A percentile compares a stretch with the other conserved stretches of the same genome.
Evolutionary conservation across 2,888 invertebrate species (phyloP).

Genomic region (Oeneis ivallda): DNA sequence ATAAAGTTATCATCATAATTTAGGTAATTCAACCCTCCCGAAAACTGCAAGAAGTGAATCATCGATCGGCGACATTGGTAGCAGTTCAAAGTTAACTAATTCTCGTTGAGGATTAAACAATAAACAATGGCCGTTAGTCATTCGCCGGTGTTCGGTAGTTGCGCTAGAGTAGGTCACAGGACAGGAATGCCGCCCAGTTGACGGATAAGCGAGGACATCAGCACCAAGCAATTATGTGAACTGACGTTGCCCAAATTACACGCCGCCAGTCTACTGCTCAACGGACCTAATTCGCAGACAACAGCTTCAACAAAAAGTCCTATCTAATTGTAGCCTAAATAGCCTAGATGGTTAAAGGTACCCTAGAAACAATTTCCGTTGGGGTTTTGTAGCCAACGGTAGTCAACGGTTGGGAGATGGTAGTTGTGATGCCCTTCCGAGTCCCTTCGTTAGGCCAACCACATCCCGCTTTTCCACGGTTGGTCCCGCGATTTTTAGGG

Average conservation of each 20-base stretch:
- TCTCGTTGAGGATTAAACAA: constrained; percentile 42
- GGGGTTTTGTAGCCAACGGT: too few species aligned
- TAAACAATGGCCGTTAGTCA: constrained; percentile 55
- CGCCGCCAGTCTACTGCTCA: constrained; percentile 9
- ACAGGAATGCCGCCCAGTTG: constrained; percentile 75
- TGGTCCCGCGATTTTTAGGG: too few species aligned
- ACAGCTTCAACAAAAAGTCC: neutral
- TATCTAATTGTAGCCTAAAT: neutral
- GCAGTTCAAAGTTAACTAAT: constrained; percentile 11
- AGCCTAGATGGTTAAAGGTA: neutral
- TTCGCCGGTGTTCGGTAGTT: constrained; percentile 48
- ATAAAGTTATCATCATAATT: too few species aligned
- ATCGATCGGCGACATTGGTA: neutral
- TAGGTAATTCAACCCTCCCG: too few species aligned
- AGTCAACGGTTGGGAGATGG: too few species aligned
- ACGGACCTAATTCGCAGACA: neutral
- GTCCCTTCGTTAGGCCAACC: too few species aligned
- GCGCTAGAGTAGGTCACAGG: constrained; percentile 63
- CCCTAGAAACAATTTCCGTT: too few species aligned
- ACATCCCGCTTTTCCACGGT: too few species aligned
- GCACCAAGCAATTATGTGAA: constrained; percentile 47
- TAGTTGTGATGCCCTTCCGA: too few species aligned
- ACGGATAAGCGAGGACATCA: constrained; percentile 68
- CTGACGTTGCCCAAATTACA: constrained; percentile 33
- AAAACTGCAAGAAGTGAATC: neutral